These are phyloP conservation scores for Branchinecta sandiegonensis DNA, from an alignment of 2,888 invertebrate genomes.

Conservation along the genomic window DNA sequence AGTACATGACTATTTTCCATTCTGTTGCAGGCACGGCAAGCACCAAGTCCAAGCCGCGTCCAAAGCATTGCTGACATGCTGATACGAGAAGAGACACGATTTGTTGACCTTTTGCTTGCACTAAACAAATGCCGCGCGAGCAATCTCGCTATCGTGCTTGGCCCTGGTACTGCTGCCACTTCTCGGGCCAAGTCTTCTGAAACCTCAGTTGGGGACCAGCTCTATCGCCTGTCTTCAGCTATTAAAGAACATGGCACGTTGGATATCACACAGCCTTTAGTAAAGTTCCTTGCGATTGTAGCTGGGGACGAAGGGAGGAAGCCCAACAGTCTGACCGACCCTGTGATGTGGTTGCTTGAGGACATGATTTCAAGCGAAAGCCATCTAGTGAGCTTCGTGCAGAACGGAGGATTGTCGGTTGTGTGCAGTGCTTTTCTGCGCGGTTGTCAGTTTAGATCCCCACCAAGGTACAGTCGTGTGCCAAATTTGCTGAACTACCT, in stretches of 20 bases:
- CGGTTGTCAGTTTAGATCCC: neutral
- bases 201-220: neutral
- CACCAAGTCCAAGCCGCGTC: neutral
- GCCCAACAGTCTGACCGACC: constrained; percentile 50
- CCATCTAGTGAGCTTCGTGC: neutral
- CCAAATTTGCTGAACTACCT: neutral
- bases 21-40: constrained; percentile 9
- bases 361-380: neutral
- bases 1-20: neutral
- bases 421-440: constrained; percentile 1
- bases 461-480: neutral
- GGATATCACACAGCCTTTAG: constrained; percentile 40
- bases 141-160: constrained; percentile 50
- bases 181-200: neutral
- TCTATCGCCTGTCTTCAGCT: neutral
- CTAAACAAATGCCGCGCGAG: constrained; percentile 59
- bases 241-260: neutral
- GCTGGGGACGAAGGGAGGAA: constrained; percentile 55
- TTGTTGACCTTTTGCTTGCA: constrained; percentile 65
- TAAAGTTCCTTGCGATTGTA: constrained; percentile 58
- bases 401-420: neutral
- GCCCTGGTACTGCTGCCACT: constrained; percentile 34
- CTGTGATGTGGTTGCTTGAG: constrained; percentile 46
- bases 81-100: constrained; percentile 57
- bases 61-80: constrained; percentile 31